Evolutionary conservation across 2,113 vertebrate species (phyloP), one percentile per base, ranked within the genome.

Genomic region (Gila orcuttii): DNA sequence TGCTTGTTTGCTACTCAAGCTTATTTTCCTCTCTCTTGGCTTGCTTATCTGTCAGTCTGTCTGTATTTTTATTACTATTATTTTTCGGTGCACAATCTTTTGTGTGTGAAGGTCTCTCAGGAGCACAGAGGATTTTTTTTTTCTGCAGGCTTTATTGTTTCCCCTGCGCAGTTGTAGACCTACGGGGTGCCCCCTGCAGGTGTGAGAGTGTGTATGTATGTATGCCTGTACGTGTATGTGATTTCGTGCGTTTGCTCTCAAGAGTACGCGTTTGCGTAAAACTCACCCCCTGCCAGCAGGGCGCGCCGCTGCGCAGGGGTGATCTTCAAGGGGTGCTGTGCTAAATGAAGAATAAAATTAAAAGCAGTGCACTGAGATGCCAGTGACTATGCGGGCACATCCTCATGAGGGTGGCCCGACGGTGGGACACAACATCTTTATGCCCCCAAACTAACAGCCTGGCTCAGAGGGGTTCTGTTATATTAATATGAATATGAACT

Each of bases 151-250:
- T 91, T 91, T 92, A 92, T 92, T 93, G 91, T 93, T 94, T 94
- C 91, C 85, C 84, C 90, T 91, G 89, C 91, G 90, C 92, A 93
- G 91, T 89, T 94, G 91, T 90, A 92, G 88, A 91, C 92, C 90
- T 86, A 90, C 87, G 84, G 91, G 89, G 86, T 86, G 88, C 89
- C 87, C 85, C 89, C 89, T 84, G 86, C 88, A 90, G 86, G 85
- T 92, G 91, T 89, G 85, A 89, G 71, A 83, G 86, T 88, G 50
- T 85, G 85, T 68, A 76, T 84, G 42, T n/a, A 4, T 23, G 73
- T 71, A 42, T 86, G n/a, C n/a, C n/a, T n/a, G n/a, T n/a, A 28
- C 71, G 59, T 36, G 81, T 57, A 68, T 23, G 82, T 57, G 31
- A 71, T 71, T 52, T 71, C 7, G 33, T 42, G 81, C 52, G 8